Percentiles rank a stretch among this genome's conserved stretches.
Conservation (phyloP, 1,140 invertebrate species). For the Listronotus oregonensis region DNA sequence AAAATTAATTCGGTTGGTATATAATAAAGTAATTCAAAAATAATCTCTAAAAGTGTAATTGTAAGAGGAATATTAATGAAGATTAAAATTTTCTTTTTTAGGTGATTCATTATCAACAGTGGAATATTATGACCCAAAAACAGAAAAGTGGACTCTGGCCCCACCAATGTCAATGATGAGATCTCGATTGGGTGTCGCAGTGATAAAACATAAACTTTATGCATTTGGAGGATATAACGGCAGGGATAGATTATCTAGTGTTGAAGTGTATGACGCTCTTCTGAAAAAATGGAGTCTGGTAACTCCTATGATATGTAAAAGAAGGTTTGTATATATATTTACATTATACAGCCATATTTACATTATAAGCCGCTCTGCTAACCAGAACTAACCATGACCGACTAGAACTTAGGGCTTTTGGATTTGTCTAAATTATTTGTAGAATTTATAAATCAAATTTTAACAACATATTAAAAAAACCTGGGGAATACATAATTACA, state of each 20-base stretch:
- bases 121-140: slow-evolving; percentile 81
- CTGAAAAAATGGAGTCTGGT: slow-evolving; percentile 78
- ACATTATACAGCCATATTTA: too few relatives aligned
- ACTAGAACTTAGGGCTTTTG: too few relatives aligned
- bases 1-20: background rate
- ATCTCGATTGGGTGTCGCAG: slow-evolving; percentile 84
- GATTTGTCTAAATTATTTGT: too few relatives aligned
- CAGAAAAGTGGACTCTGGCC: slow-evolving; percentile 75
- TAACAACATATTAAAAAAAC: too few relatives aligned
- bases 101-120: slow-evolving; percentile 87
- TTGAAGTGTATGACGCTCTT: slow-evolving; percentile 83
- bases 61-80: too few relatives aligned
- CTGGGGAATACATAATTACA: too few relatives aligned
- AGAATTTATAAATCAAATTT: too few relatives aligned
- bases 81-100: too few relatives aligned
- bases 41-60: too few relatives aligned
- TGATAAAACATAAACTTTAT: slow-evolving; percentile 75
- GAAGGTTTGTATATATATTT: slow-evolving; percentile 63
- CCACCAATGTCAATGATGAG: slow-evolving; percentile 86
- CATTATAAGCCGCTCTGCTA: too few relatives aligned
- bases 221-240: slow-evolving; percentile 84
- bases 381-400: too few relatives aligned
- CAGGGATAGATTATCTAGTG: slow-evolving; percentile 79
- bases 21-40: background rate
- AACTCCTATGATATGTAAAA: slow-evolving; percentile 80